Evolutionary conservation across 1,140 invertebrate species (phyloP), one percentile per base, ranked within the genome.

Genomic region (Ptiloglossa arizonensis): DNA sequence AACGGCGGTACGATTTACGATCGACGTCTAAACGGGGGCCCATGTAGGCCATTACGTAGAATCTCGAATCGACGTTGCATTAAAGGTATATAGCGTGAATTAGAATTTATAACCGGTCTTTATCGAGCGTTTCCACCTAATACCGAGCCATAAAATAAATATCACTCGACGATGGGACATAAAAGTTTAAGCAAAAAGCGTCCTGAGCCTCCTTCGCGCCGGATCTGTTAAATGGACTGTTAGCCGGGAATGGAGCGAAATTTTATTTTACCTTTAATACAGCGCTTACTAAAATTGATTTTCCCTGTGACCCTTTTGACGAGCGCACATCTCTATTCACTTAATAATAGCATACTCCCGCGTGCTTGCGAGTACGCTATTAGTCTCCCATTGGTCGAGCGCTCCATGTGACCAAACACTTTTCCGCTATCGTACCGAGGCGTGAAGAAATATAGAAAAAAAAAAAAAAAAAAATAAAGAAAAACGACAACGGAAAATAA

Each of bases 281-380:
- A 50, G 3, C 50, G 48, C 17, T 72, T 48, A 59, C 50, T 73
- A 41, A 79, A 79, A 73, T 79, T 79, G 60, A 57, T 79, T 73
- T 79, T 79, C 60, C 35, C 57, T 19, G 59, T 75, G 71, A 75
- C 48, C 72, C 46, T 72, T 76, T 76, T 76, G 63, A 80, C 24
- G 15, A 66, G 57, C 48, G 44, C 60, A 19, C 38, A 52, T 69
- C 63, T 68, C 56, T 54, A 63, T 76, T 76, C 72, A 13, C 63
- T 68, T 80, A 80, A 80, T 80, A 77, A 76, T 76, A 76, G 78
- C 71, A 79, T 73, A 75, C 41, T 54, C 48, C 35, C 46, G 27
- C 48, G 59, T 64, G 48, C 67, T 46, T 24, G 57, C 22, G 15
- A 41, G 35, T 44, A 46, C 46, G 57, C 35, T 57, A 76, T 63